A percentile compares a stretch with the other conserved stretches of the same genome.
These are phyloP conservation scores for Procambarus virginalis DNA, from an alignment of 1,140 invertebrate genomes.

Conservation along the genomic window DNA sequence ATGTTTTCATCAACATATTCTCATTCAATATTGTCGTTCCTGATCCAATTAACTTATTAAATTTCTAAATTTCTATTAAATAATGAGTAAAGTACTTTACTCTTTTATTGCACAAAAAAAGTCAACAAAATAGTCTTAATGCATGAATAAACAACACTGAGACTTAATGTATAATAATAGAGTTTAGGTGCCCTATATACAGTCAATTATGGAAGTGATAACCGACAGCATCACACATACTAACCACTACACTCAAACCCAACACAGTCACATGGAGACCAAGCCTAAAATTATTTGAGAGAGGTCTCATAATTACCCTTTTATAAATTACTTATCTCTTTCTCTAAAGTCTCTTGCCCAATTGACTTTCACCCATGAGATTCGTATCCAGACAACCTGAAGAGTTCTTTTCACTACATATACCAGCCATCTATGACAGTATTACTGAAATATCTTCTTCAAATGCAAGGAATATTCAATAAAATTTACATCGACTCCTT, in stretches of 20 bases:
- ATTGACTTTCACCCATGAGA: not conserved
- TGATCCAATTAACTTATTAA: not conserved
- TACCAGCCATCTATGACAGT: not conserved
- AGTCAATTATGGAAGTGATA: constrained; percentile 4
- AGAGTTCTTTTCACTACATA: not conserved
- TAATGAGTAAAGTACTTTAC: not conserved
- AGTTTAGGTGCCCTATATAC: not conserved
- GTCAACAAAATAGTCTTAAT: not conserved
- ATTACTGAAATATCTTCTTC: not conserved
- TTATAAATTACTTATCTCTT: not conserved
- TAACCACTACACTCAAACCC: not conserved
- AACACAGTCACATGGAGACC: not conserved
- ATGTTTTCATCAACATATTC: not conserved
- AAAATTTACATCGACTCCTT: not conserved
- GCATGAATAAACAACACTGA: not conserved
- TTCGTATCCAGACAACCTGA: not conserved
- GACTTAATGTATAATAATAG: not conserved
- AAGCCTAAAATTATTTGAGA: not conserved
- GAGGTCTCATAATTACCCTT: not conserved
- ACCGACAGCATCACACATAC: not conserved
- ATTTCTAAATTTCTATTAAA: not conserved
- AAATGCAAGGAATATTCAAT: not conserved
- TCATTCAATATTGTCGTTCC: not conserved
- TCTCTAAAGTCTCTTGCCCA: not conserved
- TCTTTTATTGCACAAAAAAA: not conserved